Evolutionary conservation across 2,113 vertebrate species (phyloP).

Genomic region (Amblyopsis rosae): DNA sequence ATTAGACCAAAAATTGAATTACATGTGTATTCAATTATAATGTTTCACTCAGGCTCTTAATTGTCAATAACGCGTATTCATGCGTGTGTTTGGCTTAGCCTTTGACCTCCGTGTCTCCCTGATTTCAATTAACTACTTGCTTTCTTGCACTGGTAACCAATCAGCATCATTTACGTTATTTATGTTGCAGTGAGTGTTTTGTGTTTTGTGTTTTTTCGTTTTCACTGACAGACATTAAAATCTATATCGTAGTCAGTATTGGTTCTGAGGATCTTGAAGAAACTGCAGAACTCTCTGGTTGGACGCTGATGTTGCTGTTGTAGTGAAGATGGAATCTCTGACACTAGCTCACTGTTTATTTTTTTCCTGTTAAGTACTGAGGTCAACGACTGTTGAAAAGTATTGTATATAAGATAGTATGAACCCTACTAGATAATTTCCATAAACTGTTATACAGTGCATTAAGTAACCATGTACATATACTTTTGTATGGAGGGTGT

Average conservation of each 20-base stretch:
- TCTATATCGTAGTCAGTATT: not conserved
- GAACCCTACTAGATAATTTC: conserved; percentile 56
- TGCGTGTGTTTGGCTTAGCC: conserved; percentile 37
- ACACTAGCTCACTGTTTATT: conserved; percentile 16
- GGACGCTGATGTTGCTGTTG: not conserved
- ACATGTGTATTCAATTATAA: conserved; percentile 29
- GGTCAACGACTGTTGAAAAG: conserved; percentile 49
- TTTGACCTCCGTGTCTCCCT: conserved; percentile 18
- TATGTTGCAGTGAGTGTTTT: conserved; percentile 49
- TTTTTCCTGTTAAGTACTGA: conserved; percentile 41
- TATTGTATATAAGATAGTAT: conserved; percentile 57
- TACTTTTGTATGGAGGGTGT: conserved; percentile 77
- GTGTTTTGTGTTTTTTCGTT: conserved; percentile 31
- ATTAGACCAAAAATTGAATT: conserved; percentile 28
- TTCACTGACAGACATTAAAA: conserved; percentile 16
- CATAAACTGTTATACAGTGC: conserved; percentile 63
- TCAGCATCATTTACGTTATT: conserved; percentile 51
- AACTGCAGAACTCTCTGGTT: not conserved
- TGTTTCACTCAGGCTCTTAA: conserved; percentile 44
- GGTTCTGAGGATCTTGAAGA: conserved; percentile 14
- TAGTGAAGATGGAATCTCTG: conserved; percentile 28
- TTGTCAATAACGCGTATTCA: conserved; percentile 10
- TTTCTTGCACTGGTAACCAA: conserved; percentile 63
- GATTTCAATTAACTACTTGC: conserved; percentile 29
- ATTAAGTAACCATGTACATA: conserved; percentile 73